Conservation (phyloP, 2,888 invertebrate genomes). For the Cyaniris semiargus region DNA sequence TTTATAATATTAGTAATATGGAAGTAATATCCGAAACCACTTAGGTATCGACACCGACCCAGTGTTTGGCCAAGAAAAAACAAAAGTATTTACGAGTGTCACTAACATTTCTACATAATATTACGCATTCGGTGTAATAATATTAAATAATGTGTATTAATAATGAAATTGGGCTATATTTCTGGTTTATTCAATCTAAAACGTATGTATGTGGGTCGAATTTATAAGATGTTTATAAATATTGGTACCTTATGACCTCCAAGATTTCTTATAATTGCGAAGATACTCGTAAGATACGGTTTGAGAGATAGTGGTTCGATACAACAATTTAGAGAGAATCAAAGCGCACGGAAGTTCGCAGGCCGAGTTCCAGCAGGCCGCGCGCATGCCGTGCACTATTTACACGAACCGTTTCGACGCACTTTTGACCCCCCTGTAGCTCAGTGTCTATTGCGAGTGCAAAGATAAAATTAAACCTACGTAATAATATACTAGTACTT, state of each 20-base stretch:
- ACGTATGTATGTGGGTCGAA: neutral
- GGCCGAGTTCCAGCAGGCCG: too few relatives aligned
- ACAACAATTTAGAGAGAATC: too few relatives aligned
- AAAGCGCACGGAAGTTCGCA: too few relatives aligned
- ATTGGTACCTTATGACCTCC: neutral
- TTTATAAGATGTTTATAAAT: neutral
- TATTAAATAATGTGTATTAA: neutral
- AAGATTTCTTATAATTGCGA: neutral
- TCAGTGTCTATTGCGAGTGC: too few relatives aligned
- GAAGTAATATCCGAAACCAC: neutral
- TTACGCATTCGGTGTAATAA: neutral
- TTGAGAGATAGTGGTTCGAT: neutral
- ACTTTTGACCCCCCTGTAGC: too few relatives aligned
- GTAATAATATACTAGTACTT: too few relatives aligned
- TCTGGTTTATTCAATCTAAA: neutral
- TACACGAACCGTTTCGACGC: too few relatives aligned
- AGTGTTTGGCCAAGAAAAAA: neutral
- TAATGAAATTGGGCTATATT: neutral
- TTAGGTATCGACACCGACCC: neutral
- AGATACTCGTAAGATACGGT: neutral
- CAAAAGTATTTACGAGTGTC: neutral
- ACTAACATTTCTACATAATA: neutral
- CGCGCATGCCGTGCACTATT: too few relatives aligned
- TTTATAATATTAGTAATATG: too few relatives aligned
- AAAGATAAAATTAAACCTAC: too few relatives aligned